A percentile compares a stretch with the other conserved stretches of the same genome.
Conservation (phyloP, 2,797 vertebrate genomes). For the Clarias pachynema region DNA sequence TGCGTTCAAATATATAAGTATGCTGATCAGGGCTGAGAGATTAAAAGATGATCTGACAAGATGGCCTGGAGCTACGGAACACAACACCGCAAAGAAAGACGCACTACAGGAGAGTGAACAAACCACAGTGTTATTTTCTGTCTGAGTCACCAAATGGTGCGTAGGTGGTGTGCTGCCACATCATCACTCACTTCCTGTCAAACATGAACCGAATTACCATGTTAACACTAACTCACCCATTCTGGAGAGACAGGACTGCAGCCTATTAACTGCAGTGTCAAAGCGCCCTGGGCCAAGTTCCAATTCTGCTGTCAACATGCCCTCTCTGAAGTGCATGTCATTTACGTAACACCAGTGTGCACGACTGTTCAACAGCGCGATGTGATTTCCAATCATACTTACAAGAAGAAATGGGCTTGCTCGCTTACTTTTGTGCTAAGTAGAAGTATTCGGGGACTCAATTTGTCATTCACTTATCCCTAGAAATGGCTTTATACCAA, state of each 20-base stretch:
- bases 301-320: neutral
- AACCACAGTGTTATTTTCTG: constrained; percentile 17
- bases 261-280: neutral
- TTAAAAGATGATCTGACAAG: neutral
- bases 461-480: neutral
- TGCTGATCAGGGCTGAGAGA: neutral
- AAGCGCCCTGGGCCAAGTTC: neutral
- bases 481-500: neutral
- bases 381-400: neutral
- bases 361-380: neutral
- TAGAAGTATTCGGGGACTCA: neutral
- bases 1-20: neutral
- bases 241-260: neutral
- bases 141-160: constrained; percentile 15
- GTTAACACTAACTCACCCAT: constrained; percentile 14
- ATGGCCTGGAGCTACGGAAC: neutral
- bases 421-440: neutral
- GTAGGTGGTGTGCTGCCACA: constrained; percentile 31
- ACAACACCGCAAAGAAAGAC: neutral
- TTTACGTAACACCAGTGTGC: neutral
- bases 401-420: neutral
- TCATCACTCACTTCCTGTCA: constrained; percentile 35
- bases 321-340: no score
- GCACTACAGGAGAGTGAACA: constrained; percentile 13
- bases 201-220: constrained; percentile 38